Evolutionary conservation across 2,888 invertebrate species (phyloP), one percentile per base, ranked within the genome.

Genomic region (Girardia tigrina): DNA sequence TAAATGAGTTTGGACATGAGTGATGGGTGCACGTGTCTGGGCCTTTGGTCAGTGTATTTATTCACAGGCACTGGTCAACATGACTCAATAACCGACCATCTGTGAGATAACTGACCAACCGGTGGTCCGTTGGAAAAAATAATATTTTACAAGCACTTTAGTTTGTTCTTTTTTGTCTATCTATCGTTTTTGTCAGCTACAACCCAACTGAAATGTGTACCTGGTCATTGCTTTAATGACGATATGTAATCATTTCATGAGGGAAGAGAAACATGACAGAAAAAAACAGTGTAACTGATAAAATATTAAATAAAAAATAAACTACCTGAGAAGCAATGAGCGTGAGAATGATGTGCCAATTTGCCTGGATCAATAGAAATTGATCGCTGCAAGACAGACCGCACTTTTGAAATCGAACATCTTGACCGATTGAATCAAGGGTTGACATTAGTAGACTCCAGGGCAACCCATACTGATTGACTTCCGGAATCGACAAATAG

Each of bases 21-120:
- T 56, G 56, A 56, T 56, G n/a, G 56, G n/a, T 20, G 56, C 56
- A 56, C 56, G 56, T 56, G 56, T 56, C n/a, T 56, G 23, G 56
- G 6, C 56, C 56, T 8, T 8, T 56, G 56, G 56, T 56, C 56
- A 56, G 23, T 56, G 6, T 56, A 56, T 56, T 56, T 56, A 56
- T 56, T 20, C 23, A n/a, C 56, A 56, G 56, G 56, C n/a, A 56
- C n/a, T 56, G 56, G 56, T n/a, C 56, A 56, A 20, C 23, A 56
- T 56, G 56, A 56, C 56, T 56, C 56, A 56, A 56, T 56, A 12
- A n/a, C 56, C 23, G n/a, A 16, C 56, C 56, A 56, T 56, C 56
- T 56, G 56, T 56, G 8, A 56, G 56, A n/a, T 8, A n/a, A 56
- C 56, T 56, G 56, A 56, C 56, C 56, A 36, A 56, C 56, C 2